Evolutionary conservation across 2,888 invertebrate species (phyloP).

Genomic region (Cistogaster globosa): DNA sequence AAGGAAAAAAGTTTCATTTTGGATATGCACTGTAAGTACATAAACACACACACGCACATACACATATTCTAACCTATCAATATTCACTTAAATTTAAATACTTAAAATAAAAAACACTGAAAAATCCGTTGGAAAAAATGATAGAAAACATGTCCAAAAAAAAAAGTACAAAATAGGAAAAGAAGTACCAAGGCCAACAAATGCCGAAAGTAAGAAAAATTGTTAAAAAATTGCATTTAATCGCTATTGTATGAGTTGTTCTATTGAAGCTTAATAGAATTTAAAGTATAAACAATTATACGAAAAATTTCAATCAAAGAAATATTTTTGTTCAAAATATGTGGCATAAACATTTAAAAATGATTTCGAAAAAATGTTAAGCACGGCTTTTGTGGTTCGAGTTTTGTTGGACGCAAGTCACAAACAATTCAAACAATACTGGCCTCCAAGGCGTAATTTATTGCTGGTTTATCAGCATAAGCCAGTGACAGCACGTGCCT

Average conservation of each 20-base stretch:
- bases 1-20: slow-evolving; percentile 90
- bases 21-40: slow-evolving; percentile 90
- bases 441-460: no score
- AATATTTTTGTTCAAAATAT: no score
- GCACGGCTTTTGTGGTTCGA: no score
- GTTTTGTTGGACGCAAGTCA: no score
- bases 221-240: slow-evolving; percentile 45
- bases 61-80: neutral
- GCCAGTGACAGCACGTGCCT: no score
- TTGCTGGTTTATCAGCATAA: no score
- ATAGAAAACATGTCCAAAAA: slow-evolving; percentile 17
- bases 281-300: neutral
- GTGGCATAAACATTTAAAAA: no score
- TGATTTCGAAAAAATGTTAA: no score
- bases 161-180: neutral
- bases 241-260: neutral
- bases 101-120: neutral
- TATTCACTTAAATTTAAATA: neutral
- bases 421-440: no score
- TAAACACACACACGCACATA: neutral
- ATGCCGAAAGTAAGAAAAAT: slow-evolving; percentile 1
- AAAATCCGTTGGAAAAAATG: slow-evolving; percentile 21
- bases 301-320: no score
- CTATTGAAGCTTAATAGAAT: neutral
- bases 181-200: slow-evolving; percentile 22